Evolutionary conservation across 2,797 vertebrate genomes (phyloP), one percentile per base, ranked within the genome.

Genomic region (Rhodeus uyekii): DNA sequence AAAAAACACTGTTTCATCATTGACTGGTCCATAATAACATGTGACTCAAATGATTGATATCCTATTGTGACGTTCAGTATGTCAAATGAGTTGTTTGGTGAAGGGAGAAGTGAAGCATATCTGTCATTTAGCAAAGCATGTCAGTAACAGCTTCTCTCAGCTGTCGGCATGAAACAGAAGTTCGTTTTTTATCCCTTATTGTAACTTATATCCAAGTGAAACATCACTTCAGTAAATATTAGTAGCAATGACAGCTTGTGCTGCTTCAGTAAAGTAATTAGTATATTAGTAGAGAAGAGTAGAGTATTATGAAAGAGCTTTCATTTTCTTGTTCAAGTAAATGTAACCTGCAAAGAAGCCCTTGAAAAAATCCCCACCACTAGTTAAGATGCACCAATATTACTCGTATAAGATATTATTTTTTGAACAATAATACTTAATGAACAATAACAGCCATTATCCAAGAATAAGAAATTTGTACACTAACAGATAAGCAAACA

Each of bases 21-120:
- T 77, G 29, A 64, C 42, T 63, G 22, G 58, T 36, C 29, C 29
- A 77, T 13, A 64, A 22, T 16, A 67, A 36, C 38, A 42, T 42
- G n/a, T 36, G 75, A 67, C 3, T 32, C 24, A 69, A 69, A 79
- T 32, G n/a, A 68, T 58, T 42, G 36, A 55, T 68, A 42, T 55
- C 13, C 29, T 8, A 18, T 12, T 50, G 60, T 65, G 32, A 65
- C 50, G 60, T 36, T 65, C 8, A 64, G 4, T 64, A 36, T 0
- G 14, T 65, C 60, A 64, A 18, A 64, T 24, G 42, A 63, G 39
- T 32, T 48, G 32, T 63, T 64, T n/a, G 27, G 16, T 80, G 50
- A 50, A 8, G 7, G 46, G 36, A 13, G 18, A 34, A 13, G 8
- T 27, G 8, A 55, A 32, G 32, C 60, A 36, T n/a, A n/a, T 65